Base-by-base conservation (phyloP, 64 coral and sea anemone genomes). In the Astreopora myriophthalma region DNA sequence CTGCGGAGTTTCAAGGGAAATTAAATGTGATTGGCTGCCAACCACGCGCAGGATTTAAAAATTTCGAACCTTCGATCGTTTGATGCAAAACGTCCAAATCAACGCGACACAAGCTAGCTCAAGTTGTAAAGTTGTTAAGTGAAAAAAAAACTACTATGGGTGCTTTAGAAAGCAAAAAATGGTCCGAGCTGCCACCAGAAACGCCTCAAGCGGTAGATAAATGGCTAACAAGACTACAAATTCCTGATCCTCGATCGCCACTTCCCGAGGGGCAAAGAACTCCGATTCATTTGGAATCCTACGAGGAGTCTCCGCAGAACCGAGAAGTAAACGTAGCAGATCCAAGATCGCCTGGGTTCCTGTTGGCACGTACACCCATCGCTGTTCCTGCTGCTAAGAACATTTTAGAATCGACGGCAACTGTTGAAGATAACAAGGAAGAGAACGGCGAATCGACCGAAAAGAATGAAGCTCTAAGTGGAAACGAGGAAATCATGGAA, bases 11-110 rank as follows among this genome's bases (percentile, higher is more conserved):
- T 23, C 20, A 25, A 20, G 29, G 10, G 0, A 49, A 77, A 74
- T 19, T n/a, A 3, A 89, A 75, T 57, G 62, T 96, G 87, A 96
- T 94, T 94, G 75, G 71, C 93, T 63, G 49, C 90, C 65, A 85
- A 23, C 82, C 61, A 75, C 86, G 85, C 75, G 71, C 71, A 63
- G 14, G 0, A 86, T 92, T 84, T 62, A 75, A 92, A 86, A 96
- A 94, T 62, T 87, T 96, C 91, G 91, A 96, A 96, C 63, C 48
- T 92, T 92, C 69, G 85, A 96, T 92, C 94, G 91, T 80, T 96
- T 77, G 16, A 73, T 57, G 80, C 88, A 95, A 79, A 85, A 55
- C 48, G 26, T 61, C 7, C 35, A 70, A 14, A 37, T 7, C 70
- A 12, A 33, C 68, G 48, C 48, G 46, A 73, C 74, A 20, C 14